Base-by-base conservation (phyloP, 2,888 invertebrate genomes). In the Ellobium chinense region DNA sequence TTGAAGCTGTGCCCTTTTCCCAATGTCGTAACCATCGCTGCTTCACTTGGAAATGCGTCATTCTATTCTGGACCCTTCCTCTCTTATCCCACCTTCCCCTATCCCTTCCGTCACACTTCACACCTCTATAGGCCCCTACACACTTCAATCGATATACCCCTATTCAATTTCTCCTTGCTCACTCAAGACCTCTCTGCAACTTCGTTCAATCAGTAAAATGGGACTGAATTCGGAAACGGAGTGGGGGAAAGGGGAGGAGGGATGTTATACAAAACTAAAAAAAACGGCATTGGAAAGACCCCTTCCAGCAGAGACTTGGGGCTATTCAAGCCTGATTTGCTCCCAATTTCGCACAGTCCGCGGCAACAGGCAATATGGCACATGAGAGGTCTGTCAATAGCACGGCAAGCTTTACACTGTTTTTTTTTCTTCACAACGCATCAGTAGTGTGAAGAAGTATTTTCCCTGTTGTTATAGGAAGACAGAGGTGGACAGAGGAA, bases 311-410 rank as follows among this genome's bases (percentile, higher is more conserved):
- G 60, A 36, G 36, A 56, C 34, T 56, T 58, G 58, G 56, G n/a
- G n/a, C n/a, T 58, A 56, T 72, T 72, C 60, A 72, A 58, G 72
- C 72, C 60, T 72, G 72, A 58, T 72, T 72, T 72, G 72, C 37
- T 72, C 27, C 60, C 58, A 72, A 72, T 72, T 72, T 72, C 36
- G 72, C 37, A 24, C 24, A 58, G 58, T 60, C 36, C 60, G 18
- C 36, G 72, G 58, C 60, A 72, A 72, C 58, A 58, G 56, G 36
- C 36, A 72, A 58, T 72, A 72, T 46, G 60, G 36, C 34, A 29
- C 37, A 24, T 1, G 31, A 72, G 60, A 72, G 58, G 24, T 72
- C 34, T 72, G 72, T 36, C 36, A 72, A 72, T 58, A 72, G 18
- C 36, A 58, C 72, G 9, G 60, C 31, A n/a, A n/a, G 60, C 36